Evolutionary conservation across 2,797 vertebrate genomes (phyloP).

Genomic region (Acanthurus tractus): DNA sequence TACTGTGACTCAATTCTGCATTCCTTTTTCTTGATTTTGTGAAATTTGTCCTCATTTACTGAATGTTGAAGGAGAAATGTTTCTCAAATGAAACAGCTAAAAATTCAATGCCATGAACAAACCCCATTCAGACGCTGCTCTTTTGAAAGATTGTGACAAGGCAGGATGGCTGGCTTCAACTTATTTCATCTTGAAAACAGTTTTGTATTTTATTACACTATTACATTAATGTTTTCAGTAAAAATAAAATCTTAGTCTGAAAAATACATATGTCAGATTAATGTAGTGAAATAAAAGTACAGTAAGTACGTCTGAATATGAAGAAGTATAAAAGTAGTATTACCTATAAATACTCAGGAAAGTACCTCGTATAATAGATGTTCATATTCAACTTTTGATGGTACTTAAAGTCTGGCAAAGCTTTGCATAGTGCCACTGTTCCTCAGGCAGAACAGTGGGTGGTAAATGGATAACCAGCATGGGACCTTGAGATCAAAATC

Average conservation of each 20-base stretch:
- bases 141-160: neutral
- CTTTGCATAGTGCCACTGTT: slow-evolving; percentile 19
- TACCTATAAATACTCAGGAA: neutral
- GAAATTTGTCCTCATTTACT: neutral
- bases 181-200: neutral
- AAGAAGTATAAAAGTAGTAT: too few species aligned
- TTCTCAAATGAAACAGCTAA: neutral
- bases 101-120: neutral
- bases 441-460: slow-evolving; percentile 30
- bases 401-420: neutral
- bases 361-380: neutral
- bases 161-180: neutral
- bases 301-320: neutral
- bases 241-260: neutral
- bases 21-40: neutral
- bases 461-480: slow-evolving; percentile 59
- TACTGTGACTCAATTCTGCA: too few species aligned
- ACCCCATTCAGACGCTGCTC: neutral
- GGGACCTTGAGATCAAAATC: slow-evolving; percentile 38
- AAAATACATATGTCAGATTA: neutral
- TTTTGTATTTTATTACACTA: neutral
- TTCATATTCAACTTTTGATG: slow-evolving; percentile 20
- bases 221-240: neutral
- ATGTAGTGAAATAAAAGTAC: neutral
- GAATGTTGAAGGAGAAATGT: neutral